Percentiles rank a stretch among this genome's conserved stretches.
Conservation (phyloP, 2,797 vertebrate species). For the Pogonophryne albipinna region DNA sequence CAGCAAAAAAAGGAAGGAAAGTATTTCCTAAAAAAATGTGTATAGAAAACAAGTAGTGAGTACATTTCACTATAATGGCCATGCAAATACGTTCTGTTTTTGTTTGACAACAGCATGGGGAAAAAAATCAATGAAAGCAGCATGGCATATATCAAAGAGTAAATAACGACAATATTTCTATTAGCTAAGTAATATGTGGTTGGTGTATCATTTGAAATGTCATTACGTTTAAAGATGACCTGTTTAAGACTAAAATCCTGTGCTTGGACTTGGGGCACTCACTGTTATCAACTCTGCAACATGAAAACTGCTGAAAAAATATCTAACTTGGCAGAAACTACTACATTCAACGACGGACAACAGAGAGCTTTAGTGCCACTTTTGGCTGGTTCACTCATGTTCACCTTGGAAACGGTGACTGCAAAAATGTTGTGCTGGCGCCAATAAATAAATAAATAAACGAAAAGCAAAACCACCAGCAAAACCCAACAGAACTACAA, state of each 20-base stretch:
- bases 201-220: not conserved
- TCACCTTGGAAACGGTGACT: constrained; percentile 41
- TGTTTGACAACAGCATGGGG: not conserved
- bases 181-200: not conserved
- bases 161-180: not conserved
- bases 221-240: not conserved
- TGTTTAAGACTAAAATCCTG: not conserved
- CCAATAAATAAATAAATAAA: constrained; percentile 20
- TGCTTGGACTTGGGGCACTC: not conserved
- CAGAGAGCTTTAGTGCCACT: not conserved
- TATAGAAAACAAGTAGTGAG: not conserved
- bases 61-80: not conserved
- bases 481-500: not conserved
- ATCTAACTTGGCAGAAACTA: constrained; percentile 1
- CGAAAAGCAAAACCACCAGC: not conserved
- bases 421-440: constrained; percentile 5
- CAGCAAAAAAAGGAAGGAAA: not conserved
- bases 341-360: not conserved
- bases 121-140: not conserved
- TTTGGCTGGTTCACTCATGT: not conserved
- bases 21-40: not conserved
- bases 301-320: constrained; percentile 29
- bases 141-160: not conserved
- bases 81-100: not conserved
- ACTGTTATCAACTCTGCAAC: not conserved